phyloP scores from a whole-genome alignment of 2,797 vertebrate genomes.

The Coranthus polyacanthus region DNA sequence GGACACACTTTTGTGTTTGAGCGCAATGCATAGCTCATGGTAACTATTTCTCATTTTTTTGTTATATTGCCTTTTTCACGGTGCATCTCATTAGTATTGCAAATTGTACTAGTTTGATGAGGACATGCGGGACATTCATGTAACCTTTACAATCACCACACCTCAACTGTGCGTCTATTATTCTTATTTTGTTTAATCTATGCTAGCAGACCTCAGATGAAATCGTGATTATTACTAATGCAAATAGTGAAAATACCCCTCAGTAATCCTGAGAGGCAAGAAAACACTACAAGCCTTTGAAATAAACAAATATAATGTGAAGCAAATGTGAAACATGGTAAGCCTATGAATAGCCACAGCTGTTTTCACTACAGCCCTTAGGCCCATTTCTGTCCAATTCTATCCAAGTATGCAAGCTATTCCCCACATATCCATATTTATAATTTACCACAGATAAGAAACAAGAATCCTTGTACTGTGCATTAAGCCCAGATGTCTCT shows the following conservation, averaged over 20 bases:
- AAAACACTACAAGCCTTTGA: background rate
- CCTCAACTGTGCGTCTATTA: too few species aligned
- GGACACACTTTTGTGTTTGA: constrained; percentile 4
- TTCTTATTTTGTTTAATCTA: too few species aligned
- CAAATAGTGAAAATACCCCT: too few species aligned
- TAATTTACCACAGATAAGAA: constrained; percentile 44
- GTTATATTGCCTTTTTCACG: background rate
- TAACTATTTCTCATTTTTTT: background rate
- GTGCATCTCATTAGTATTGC: background rate
- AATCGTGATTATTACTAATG: too few species aligned
- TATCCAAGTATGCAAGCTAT: constrained; percentile 10
- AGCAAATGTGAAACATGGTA: background rate
- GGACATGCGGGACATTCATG: too few species aligned
- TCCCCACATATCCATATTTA: constrained; percentile 28
- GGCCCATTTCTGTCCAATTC: constrained; percentile 34
- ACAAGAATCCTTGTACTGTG: constrained; percentile 22
- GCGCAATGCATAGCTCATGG: background rate
- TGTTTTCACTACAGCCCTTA: constrained; percentile 17
- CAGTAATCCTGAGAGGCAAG: too few species aligned
- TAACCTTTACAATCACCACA: too few species aligned
- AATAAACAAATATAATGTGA: constrained; percentile 6
- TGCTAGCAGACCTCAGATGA: too few species aligned
- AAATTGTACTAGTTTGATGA: background rate
- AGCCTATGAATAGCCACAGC: constrained; percentile 1
- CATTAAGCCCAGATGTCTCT: constrained; percentile 49